Evolutionary conservation across 2,113 vertebrate species (phyloP), one percentile per base, ranked within the genome.

Genomic region (Clarias gariepinus): DNA sequence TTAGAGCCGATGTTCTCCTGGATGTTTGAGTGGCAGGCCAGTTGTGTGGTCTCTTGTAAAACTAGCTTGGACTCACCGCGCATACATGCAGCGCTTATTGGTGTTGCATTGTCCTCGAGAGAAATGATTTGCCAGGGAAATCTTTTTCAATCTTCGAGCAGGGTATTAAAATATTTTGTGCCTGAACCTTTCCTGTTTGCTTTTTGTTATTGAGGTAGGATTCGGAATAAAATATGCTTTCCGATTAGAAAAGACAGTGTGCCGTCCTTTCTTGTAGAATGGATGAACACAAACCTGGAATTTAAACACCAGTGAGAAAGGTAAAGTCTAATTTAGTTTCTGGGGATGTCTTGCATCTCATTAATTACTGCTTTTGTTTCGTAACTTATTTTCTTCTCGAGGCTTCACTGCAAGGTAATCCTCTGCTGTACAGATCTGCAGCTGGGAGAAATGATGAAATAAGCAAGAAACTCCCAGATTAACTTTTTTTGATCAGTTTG

Each of bases 381-480:
- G 2, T 25, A 71, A 60, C 11, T 74, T 36, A 60, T 55, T 74
- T 71, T 41, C 76, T 55, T 73, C 57, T 66, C 73, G 64, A 80
- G 69, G 57, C 41, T 74, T 84, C 23, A 73, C 30, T 25, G 55
- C 23, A 10, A 81, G 64, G 41, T 57, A 58, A 15, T 57, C 58
- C n/a, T 69, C 69, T 16, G 73, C 21, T 52, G 47, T 33, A 9
- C 73, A 36, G 69, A 25, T 84, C 71, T 74, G 57, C 61, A 41
- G 30, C 60, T 58, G 28, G 71, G 41, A 25, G 25, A 47, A 84
- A 90, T 85, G 89, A 86, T 88, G 87, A 88, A 88, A 90, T 41
- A 28, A 41, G 28, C 76, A 84, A 60, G 87, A 82, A 90, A 88
- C 77, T 53, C 52, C 13, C 0, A 55, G 84, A 36, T 60, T 28